phyloP scores from a whole-genome alignment of 2,113 vertebrate genomes.

The Carettochelys insculpta region DNA sequence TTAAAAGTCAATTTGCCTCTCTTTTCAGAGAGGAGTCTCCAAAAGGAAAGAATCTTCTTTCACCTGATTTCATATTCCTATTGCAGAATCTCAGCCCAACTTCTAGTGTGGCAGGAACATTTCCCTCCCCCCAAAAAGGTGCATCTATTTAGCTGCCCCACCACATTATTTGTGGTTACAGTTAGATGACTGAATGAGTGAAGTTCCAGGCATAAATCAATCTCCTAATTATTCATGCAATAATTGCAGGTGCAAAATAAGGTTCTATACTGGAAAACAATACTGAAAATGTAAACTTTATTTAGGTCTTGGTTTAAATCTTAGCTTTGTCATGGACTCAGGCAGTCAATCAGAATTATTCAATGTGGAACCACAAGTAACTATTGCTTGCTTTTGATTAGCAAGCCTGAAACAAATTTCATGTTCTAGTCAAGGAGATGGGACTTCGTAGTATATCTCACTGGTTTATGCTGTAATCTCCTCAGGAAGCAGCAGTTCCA shows the following conservation, averaged over 20 bases:
- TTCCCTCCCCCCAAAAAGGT: neutral
- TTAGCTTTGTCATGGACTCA: no score
- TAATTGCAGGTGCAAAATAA: neutral
- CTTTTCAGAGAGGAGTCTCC: neutral
- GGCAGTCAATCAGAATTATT: neutral
- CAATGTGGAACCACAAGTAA: neutral
- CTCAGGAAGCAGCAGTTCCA: neutral
- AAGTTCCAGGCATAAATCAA: neutral
- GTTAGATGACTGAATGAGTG: neutral
- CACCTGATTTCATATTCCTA: neutral
- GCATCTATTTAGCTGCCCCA: neutral
- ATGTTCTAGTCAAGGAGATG: neutral
- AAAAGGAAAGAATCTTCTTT: neutral
- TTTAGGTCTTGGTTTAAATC: no score
- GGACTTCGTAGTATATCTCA: neutral
- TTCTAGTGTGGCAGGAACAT: neutral
- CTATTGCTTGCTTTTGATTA: neutral
- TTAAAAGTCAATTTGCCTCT: slow-evolving; percentile 28
- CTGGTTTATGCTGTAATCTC: neutral
- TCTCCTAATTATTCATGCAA: neutral
- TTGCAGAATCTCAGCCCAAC: neutral
- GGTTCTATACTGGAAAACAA: neutral
- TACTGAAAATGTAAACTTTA: neutral
- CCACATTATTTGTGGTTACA: neutral
- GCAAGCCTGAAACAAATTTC: neutral